Percentiles rank a stretch among this genome's conserved stretches.
phyloP scores from a whole-genome alignment of 2,113 vertebrate species.

The Nothoprocta perdicaria region DNA sequence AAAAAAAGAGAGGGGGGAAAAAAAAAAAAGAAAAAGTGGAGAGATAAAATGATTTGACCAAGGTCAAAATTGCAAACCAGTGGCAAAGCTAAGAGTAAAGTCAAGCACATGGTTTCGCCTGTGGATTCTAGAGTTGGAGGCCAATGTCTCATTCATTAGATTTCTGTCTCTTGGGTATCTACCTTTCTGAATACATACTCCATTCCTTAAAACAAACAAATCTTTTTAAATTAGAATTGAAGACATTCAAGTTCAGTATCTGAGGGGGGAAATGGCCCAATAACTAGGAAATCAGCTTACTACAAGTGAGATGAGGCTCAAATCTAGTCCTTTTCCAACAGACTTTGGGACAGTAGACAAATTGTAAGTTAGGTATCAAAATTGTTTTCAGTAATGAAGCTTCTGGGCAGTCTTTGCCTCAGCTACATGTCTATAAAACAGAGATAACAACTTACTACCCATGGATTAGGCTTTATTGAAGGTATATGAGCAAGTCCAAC shows the following conservation, averaged over 20 bases:
- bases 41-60: neutral
- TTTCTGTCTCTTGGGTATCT: neutral
- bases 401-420: neutral
- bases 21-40: rapidly evolving
- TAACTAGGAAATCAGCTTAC: neutral
- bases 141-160: neutral
- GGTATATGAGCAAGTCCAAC: neutral
- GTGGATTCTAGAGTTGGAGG: neutral
- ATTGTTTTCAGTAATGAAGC: neutral
- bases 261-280: neutral
- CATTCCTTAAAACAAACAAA: neutral
- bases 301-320: neutral
- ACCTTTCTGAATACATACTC: neutral
- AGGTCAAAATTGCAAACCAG: neutral
- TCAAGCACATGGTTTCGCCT: neutral
- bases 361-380: rapidly evolving
- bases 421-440: neutral
- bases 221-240: neutral
- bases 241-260: neutral
- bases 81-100: neutral
- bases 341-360: neutral
- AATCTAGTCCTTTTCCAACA: neutral
- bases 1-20: neutral
- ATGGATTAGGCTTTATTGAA: neutral
- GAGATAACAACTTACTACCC: neutral